phyloP scores from a whole-genome alignment of 2,888 invertebrate species.

The Nebria brevicollis region DNA sequence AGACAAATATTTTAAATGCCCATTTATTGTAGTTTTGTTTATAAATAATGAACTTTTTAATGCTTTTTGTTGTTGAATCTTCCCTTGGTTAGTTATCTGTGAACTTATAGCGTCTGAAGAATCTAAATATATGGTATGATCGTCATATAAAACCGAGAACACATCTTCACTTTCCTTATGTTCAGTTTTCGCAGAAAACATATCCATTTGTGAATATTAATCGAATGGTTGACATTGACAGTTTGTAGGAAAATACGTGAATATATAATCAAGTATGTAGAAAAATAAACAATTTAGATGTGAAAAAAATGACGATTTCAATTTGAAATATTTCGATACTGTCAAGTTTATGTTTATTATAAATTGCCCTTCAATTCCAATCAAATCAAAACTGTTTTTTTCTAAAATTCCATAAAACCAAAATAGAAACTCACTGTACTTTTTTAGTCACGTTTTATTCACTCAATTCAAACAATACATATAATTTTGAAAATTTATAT shows the following conservation, averaged over 20 bases:
- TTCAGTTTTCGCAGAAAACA: background rate
- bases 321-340: too few species aligned
- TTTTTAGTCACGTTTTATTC: background rate
- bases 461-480: background rate
- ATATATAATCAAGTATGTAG: background rate
- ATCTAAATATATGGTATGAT: conserved; percentile 13
- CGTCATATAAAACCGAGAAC: conserved; percentile 18
- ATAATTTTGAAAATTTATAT: background rate
- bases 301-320: too few species aligned
- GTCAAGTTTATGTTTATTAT: too few species aligned
- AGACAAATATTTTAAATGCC: conserved; percentile 25
- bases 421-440: too few species aligned
- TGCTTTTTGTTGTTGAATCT: background rate
- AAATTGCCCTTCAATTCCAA: too few species aligned
- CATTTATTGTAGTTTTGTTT: background rate
- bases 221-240: background rate
- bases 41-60: background rate
- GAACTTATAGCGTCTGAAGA: background rate
- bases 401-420: too few species aligned
- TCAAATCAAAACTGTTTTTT: too few species aligned
- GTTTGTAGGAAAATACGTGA: background rate
- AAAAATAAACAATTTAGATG: background rate
- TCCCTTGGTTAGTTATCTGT: background rate
- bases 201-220: background rate
- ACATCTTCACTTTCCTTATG: background rate